Conservation (phyloP, 2,113 vertebrate genomes). For the Lethenteron camtschaticum region DNA sequence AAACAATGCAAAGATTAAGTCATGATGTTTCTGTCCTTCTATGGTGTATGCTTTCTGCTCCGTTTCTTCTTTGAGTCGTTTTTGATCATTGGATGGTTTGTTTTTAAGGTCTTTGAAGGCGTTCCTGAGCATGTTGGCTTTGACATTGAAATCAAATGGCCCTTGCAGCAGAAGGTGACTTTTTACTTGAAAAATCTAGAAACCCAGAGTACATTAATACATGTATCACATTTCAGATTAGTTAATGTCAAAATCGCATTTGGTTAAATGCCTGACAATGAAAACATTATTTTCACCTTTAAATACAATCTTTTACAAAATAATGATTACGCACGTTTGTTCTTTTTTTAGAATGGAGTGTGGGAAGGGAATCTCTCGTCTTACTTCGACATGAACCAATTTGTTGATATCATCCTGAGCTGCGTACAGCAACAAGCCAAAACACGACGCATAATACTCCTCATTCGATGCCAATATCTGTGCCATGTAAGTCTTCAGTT, state of each 20-base stretch:
- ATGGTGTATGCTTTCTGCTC: no score
- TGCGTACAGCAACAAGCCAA: conserved; percentile 59
- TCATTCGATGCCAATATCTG: conserved; percentile 85
- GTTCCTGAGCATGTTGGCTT: conserved; percentile 70
- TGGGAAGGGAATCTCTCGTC: conserved; percentile 77
- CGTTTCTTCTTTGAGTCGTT: background rate
- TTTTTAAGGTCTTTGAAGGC: conserved; percentile 48
- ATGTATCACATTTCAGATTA: no score
- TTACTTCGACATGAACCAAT: conserved; percentile 89
- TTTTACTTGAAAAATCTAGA: background rate
- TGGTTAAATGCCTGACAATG: no score
- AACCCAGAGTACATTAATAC: background rate
- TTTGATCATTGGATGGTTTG: background rate
- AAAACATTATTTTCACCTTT: no score
- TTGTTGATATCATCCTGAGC: conserved; percentile 61
- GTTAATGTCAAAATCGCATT: no score
- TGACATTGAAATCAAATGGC: conserved; percentile 97
- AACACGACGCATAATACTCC: conserved; percentile 61
- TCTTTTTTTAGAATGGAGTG: conserved; percentile 41
- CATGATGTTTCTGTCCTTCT: no score
- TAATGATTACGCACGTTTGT: background rate
- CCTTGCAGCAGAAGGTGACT: conserved; percentile 53
- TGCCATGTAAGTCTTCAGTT: conserved; percentile 49
- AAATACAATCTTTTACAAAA: background rate
- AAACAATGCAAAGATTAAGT: background rate